phyloP scores from a whole-genome alignment of 2,113 vertebrate species.

The Sebastes fasciatus region DNA sequence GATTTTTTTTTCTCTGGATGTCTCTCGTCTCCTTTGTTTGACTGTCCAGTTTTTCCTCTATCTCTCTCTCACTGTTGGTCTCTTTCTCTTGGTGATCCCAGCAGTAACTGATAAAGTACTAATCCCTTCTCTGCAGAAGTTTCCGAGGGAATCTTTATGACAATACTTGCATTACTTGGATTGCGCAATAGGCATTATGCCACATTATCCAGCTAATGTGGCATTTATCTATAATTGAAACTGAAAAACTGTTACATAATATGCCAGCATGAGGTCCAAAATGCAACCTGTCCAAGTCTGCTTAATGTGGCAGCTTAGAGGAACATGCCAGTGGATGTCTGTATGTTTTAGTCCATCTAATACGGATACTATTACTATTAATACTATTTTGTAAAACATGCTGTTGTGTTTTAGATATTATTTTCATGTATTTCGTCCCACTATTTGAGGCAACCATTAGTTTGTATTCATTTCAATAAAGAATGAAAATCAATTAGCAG shows the following conservation, averaged over 20 bases:
- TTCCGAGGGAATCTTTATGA: slow-evolving; percentile 33
- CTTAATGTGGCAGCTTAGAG: slow-evolving; percentile 26
- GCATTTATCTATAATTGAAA: slow-evolving; percentile 62
- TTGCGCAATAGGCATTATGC: slow-evolving; percentile 11
- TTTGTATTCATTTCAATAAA: not conserved
- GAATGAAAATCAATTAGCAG: not conserved
- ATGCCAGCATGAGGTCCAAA: slow-evolving; percentile 43
- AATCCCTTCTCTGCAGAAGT: slow-evolving; percentile 28
- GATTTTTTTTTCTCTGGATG: slow-evolving; percentile 7
- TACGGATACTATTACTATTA: not conserved
- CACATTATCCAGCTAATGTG: slow-evolving; percentile 45
- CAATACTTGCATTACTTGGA: slow-evolving; percentile 32
- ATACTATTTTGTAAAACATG: not conserved
- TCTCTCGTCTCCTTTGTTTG: not conserved
- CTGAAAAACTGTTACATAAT: slow-evolving; percentile 56
- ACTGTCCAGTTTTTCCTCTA: slow-evolving; percentile 13
- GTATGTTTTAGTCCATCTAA: not conserved
- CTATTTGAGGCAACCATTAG: not conserved
- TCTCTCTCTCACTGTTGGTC: not conserved
- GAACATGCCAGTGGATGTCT: slow-evolving; percentile 13
- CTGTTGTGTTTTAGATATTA: not conserved
- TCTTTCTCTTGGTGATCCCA: not conserved
- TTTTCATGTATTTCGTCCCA: not conserved
- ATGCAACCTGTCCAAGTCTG: slow-evolving; percentile 22
- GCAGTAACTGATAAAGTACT: slow-evolving; percentile 28